phyloP scores from a whole-genome alignment of 2,113 vertebrate species.

The Gymnogyps californianus region DNA sequence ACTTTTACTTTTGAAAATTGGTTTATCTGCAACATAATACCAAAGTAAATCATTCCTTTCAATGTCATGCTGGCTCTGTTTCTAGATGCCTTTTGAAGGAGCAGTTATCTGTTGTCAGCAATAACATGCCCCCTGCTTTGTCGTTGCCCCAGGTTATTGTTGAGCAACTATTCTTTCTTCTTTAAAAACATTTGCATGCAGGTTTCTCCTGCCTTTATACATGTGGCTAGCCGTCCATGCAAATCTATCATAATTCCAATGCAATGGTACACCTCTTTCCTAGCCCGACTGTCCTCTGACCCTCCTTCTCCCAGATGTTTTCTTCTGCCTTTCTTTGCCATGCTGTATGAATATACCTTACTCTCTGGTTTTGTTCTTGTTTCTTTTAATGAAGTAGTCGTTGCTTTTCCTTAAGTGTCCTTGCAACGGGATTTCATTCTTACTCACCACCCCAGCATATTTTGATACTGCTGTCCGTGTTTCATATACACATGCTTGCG shows the following conservation, averaged over 20 bases:
- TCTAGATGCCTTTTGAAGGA: background rate
- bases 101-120: background rate
- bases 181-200: background rate
- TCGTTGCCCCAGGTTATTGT: constrained; percentile 19
- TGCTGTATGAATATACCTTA: background rate
- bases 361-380: background rate
- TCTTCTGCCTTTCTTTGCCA: background rate
- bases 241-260: background rate
- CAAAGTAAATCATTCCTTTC: background rate
- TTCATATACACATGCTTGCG: background rate
- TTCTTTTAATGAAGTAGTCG: background rate
- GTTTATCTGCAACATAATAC: background rate
- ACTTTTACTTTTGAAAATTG: background rate
- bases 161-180: background rate
- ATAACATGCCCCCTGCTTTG: background rate
- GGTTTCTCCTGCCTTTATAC: background rate
- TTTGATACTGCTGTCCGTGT: background rate
- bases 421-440: background rate
- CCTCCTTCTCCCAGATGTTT: background rate
- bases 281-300: background rate
- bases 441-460: background rate
- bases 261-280: background rate
- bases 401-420: background rate
- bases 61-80: background rate
- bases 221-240: background rate